A percentile compares a stretch with the other conserved stretches of the same genome.
Evolutionary conservation across 2,888 invertebrate genomes (phyloP).

Genomic region (Zaprionus bogoriensis): DNA sequence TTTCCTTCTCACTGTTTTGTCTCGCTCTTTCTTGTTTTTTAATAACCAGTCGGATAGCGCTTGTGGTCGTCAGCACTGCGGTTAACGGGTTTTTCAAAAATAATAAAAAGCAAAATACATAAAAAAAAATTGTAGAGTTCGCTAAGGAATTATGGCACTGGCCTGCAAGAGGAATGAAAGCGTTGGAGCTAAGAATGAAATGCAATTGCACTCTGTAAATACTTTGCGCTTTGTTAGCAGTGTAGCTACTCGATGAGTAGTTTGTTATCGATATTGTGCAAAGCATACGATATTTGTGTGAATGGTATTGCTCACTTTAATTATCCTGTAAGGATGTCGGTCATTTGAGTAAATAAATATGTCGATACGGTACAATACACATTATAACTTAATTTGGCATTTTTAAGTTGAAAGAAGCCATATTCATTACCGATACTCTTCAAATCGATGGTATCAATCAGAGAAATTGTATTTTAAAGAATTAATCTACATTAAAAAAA

Average conservation of each 20-base stretch:
- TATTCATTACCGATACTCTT: too few relatives aligned
- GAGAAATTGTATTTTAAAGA: too few relatives aligned
- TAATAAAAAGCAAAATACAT: conserved; percentile 39
- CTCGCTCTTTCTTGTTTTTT: conserved; percentile 53
- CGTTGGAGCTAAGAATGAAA: not conserved
- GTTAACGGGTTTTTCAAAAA: conserved; percentile 57
- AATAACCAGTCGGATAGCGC: conserved; percentile 66
- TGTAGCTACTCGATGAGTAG: too few relatives aligned
- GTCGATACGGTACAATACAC: too few relatives aligned
- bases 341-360: too few relatives aligned
- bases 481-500: too few relatives aligned
- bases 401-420: not conserved
- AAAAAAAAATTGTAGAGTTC: conserved; percentile 32
- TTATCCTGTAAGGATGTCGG: too few relatives aligned
- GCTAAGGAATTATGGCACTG: conserved; percentile 42
- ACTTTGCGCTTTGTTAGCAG: too few relatives aligned
- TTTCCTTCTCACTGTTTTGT: conserved; percentile 23
- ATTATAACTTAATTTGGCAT: not conserved
- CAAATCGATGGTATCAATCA: too few relatives aligned
- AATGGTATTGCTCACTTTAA: too few relatives aligned
- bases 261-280: too few relatives aligned
- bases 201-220: not conserved
- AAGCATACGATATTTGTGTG: too few relatives aligned
- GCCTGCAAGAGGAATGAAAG: conserved; percentile 11
- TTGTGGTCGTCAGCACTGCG: conserved; percentile 58